phyloP scores from a whole-genome alignment of 2,888 invertebrate species.

The Andricus quercusramuli region DNA sequence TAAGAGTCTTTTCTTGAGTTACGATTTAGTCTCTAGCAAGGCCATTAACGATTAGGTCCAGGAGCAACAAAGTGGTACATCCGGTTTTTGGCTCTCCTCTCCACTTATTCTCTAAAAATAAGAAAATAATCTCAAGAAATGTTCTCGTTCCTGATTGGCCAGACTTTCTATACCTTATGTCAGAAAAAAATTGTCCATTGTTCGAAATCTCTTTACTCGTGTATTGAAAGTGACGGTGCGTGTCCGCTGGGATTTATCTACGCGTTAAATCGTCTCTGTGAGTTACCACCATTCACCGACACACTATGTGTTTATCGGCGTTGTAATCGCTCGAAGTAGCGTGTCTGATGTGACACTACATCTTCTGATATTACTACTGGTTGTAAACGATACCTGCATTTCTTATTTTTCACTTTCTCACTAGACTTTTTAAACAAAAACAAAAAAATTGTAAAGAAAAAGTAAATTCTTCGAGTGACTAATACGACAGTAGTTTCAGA shows the following conservation, averaged over 20 bases:
- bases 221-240: slow-evolving; percentile 11
- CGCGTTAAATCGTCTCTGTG: slow-evolving; percentile 28
- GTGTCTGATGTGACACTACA: slow-evolving; percentile 45
- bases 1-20: not conserved
- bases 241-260: slow-evolving; percentile 13
- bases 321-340: slow-evolving; percentile 46
- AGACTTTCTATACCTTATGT: not conserved
- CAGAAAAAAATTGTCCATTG: not conserved
- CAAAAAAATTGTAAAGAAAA: too few species aligned
- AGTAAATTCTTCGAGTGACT: too few species aligned
- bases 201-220: not conserved
- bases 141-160: not conserved
- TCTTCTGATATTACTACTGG: slow-evolving; percentile 36
- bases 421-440: too few species aligned
- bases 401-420: too few species aligned
- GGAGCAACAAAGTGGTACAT: slow-evolving; percentile 4
- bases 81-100: not conserved
- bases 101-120: not conserved
- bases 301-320: slow-evolving; percentile 43
- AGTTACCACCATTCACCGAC: slow-evolving; percentile 1
- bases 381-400: slow-evolving; percentile 44
- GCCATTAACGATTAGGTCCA: not conserved
- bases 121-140: not conserved
- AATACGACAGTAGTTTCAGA: too few species aligned
- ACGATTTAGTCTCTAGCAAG: not conserved